A percentile compares a stretch with the other conserved stretches of the same genome.
phyloP scores from a whole-genome alignment of 2,797 vertebrate species.

The Phalanger gymnotis region DNA sequence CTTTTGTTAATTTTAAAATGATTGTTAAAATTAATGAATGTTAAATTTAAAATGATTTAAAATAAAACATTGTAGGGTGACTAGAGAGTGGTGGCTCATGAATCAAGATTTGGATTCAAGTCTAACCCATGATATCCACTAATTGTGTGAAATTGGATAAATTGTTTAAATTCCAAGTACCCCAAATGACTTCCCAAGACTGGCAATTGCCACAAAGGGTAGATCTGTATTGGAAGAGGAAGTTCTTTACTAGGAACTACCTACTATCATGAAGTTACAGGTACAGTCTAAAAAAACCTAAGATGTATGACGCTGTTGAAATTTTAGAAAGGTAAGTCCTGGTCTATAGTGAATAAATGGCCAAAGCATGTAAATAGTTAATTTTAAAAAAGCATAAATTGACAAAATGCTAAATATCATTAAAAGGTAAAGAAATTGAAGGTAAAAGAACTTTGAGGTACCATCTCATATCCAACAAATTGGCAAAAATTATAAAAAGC shows the following conservation, averaged over 20 bases:
- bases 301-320: neutral
- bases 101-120: neutral
- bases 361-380: neutral
- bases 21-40: too few species aligned
- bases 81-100: neutral
- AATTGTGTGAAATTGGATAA: neutral
- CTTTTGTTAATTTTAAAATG: constrained; percentile 31
- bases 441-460: neutral
- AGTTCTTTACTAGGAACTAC: neutral
- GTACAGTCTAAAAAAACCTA: neutral
- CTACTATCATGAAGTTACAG: neutral
- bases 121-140: neutral
- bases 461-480: neutral
- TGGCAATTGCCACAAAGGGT: neutral
- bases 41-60: constrained; percentile 58
- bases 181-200: neutral
- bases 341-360: neutral
- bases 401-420: neutral
- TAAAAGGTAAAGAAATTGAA: neutral
- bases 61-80: neutral
- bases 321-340: neutral
- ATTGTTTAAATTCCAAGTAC: neutral
- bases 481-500: neutral
- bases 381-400: neutral
- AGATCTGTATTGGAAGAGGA: neutral